Conservation (phyloP, 2,797 vertebrate genomes). For the Nannoperca obscura region DNA sequence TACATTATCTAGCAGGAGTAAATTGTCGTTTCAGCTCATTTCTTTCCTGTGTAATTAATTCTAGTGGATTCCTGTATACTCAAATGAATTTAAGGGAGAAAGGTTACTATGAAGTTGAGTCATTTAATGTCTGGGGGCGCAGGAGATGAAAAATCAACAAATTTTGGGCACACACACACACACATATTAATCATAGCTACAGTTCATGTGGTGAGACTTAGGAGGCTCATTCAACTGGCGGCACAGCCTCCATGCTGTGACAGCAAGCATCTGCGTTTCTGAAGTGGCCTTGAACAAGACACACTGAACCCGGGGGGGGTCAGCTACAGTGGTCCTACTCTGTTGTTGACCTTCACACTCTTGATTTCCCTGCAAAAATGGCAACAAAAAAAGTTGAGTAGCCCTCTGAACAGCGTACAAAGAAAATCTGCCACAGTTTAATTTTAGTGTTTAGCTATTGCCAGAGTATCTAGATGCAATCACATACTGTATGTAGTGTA, state of each 20-base stretch:
- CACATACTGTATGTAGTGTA: neutral
- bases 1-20: neutral
- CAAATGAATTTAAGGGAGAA: neutral
- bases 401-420: neutral
- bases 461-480: neutral
- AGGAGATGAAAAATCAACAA: neutral
- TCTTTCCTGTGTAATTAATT: slow-evolving; percentile 7
- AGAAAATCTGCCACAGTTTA: neutral
- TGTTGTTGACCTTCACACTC: slow-evolving; percentile 19
- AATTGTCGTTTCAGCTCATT: neutral
- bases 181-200: slow-evolving; percentile 8
- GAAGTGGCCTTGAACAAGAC: slow-evolving; percentile 31
- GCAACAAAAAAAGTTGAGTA: neutral
- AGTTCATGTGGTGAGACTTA: neutral
- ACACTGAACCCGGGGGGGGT: neutral
- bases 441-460: neutral
- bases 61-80: neutral
- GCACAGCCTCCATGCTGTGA: neutral
- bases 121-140: neutral
- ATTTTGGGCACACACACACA: slow-evolving; percentile 1
- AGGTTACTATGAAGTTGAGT: slow-evolving; percentile 7
- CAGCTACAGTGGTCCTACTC: neutral
- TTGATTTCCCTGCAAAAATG: neutral
- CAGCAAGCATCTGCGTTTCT: slow-evolving; percentile 17
- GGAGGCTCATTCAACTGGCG: slow-evolving; percentile 1